Base-by-base conservation (phyloP, 2,888 invertebrate genomes). In the Frankliniella fusca region DNA sequence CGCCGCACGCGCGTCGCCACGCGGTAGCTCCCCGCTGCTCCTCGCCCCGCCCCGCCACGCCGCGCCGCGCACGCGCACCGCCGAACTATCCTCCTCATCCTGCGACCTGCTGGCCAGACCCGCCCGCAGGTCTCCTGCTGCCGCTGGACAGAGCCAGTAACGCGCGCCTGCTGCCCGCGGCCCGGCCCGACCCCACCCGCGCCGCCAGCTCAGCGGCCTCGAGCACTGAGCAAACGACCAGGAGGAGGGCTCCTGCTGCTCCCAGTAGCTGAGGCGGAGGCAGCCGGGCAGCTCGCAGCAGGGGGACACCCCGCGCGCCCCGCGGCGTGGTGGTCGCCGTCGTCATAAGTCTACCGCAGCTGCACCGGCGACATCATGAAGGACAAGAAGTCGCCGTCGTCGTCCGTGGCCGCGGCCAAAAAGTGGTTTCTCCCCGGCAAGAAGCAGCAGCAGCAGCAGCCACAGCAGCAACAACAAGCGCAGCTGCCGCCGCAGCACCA, bases 401-500 rank as follows among this genome's bases (percentile, higher is more conserved):
- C 70, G n/a, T 70, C 70, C n/a, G 70, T 70, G 23, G 20, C 70
- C 23, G 70, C 23, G n/a, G 70, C 70, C 70, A 70, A 70, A 70
- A 70, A 70, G 70, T 70, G 70, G 70, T 70, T 70, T 23, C 70
- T 70, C 70, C 23, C 70, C n/a, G 23, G 70, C 70, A 70, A 23
- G 70, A 70, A 70, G 70, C 70, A 70, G 70, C 70, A 70, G 70
- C 70, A 20, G 70, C n/a, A 70, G 70, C 70, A 11, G 70, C 70
- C 0, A 3, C 70, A 23, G 70, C 54, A 20, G 54, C 54, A 54
- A 15, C 54, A 54, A 15, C 54, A 20, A 1, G 15, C 65, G 9
- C 70, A 20, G 70, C 70, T 23, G 70, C n/a, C 70, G 9, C 70
- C 70, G 23, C 70, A 70, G 70, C 70, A 70, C 23, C 70, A 70